A percentile compares a stretch with the other conserved stretches of the same genome.
Conservation (phyloP, 2,113 vertebrate species). For the Pelecanus crispus region DNA sequence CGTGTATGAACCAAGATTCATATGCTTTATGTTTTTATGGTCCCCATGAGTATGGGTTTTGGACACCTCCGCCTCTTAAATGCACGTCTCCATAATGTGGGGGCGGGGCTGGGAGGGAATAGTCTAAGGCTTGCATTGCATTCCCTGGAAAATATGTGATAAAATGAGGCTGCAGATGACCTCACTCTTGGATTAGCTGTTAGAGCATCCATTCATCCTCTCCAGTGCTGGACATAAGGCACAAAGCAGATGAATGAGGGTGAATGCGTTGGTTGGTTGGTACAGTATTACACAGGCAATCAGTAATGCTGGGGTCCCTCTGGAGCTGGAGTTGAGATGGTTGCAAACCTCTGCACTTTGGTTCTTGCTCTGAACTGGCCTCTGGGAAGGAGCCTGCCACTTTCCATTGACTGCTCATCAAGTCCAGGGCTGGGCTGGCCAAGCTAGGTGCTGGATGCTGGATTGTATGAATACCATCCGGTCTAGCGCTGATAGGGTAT, state of each 20-base stretch:
- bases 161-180: neutral
- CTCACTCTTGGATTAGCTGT: neutral
- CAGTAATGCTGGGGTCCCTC: neutral
- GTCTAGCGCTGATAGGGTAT: neutral
- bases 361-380: neutral
- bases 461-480: neutral
- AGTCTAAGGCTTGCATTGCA: neutral
- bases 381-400: neutral
- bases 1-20: neutral
- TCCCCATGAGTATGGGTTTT: neutral
- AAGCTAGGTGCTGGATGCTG: too few species aligned
- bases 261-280: neutral
- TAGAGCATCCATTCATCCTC: neutral
- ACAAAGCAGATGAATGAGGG: neutral
- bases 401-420: neutral
- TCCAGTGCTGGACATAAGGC: neutral
- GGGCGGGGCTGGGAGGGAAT: too few species aligned
- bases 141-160: neutral
- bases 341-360: neutral
- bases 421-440: neutral
- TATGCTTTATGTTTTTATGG: neutral
- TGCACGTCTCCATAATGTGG: neutral
- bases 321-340: neutral
- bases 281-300: neutral
- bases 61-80: neutral